Percentiles rank a stretch among this genome's conserved stretches.
phyloP scores from a whole-genome alignment of 92 coral and sea anemone genomes.

The Hydrozoanthus gracilis region DNA sequence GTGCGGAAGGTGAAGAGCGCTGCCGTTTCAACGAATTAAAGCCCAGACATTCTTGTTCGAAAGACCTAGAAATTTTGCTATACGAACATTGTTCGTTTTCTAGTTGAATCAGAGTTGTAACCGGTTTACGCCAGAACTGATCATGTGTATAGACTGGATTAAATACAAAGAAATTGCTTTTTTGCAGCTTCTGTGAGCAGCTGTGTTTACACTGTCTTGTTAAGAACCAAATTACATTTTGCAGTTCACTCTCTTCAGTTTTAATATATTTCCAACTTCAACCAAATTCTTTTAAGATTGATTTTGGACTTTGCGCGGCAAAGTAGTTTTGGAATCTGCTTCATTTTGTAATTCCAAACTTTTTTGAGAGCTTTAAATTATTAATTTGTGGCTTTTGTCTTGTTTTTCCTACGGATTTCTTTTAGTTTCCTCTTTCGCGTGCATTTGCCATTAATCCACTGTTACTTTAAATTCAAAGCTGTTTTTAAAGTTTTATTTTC shows the following conservation, averaged over 20 bases:
- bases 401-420: too few species aligned
- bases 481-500: too few species aligned
- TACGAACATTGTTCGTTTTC: background rate
- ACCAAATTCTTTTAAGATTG: background rate
- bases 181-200: background rate
- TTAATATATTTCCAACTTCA: background rate
- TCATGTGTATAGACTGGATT: background rate
- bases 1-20: background rate
- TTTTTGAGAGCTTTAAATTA: too few species aligned
- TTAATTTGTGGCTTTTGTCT: too few species aligned
- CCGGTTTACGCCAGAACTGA: background rate
- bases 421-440: too few species aligned
- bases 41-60: background rate
- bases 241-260: background rate
- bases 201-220: constrained; percentile 26
- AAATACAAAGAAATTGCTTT: background rate
- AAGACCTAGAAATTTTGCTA: background rate
- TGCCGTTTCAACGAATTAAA: background rate
- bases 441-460: too few species aligned
- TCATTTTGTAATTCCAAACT: background rate
- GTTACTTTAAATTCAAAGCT: too few species aligned
- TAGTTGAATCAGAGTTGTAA: background rate
- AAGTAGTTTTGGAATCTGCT: background rate
- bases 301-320: background rate
- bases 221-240: background rate